phyloP scores from a whole-genome alignment of 2,797 vertebrate species.

The Amphiprion clarkii region DNA sequence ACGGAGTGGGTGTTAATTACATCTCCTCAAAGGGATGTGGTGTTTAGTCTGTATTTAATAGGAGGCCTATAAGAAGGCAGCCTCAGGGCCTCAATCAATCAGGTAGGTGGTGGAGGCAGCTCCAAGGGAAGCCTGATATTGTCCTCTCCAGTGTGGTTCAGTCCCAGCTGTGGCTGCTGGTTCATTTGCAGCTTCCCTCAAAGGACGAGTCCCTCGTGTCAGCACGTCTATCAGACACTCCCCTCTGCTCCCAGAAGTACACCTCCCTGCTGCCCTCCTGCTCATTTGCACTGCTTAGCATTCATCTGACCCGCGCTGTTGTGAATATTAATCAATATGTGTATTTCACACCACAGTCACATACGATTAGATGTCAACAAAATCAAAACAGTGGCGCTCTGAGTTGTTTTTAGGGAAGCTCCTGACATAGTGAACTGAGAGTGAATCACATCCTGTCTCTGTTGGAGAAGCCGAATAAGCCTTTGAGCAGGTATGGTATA shows the following conservation, averaged over 20 bases:
- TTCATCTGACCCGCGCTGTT: constrained; percentile 44
- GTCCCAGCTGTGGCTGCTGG: constrained; percentile 67
- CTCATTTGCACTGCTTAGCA: constrained; percentile 67
- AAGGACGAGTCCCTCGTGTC: constrained; percentile 64
- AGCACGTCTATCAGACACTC: constrained; percentile 57
- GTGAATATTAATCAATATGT: constrained; percentile 47
- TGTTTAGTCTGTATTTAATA: neutral
- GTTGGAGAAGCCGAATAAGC: constrained; percentile 27
- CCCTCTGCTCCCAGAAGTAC: constrained; percentile 44
- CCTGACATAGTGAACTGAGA: constrained; percentile 3
- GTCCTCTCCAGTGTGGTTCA: neutral
- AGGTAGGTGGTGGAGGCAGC: constrained; percentile 21
- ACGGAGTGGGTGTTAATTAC: constrained; percentile 25
- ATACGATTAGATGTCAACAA: constrained; percentile 7
- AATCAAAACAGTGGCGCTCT: neutral
- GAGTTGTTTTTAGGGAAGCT: constrained; percentile 14
- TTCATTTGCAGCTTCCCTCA: constrained; percentile 64
- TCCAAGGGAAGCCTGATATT: constrained; percentile 21
- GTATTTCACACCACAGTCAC: constrained; percentile 16
- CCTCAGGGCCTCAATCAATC: constrained; percentile 46
- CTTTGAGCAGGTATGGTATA: constrained; percentile 48
- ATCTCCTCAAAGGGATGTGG: neutral
- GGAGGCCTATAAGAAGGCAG: constrained; percentile 2
- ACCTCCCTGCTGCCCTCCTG: constrained; percentile 37
- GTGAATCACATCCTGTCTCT: constrained; percentile 60